Base-by-base conservation (phyloP, 2,888 invertebrate genomes). In the Temnothorax ravouxi region DNA sequence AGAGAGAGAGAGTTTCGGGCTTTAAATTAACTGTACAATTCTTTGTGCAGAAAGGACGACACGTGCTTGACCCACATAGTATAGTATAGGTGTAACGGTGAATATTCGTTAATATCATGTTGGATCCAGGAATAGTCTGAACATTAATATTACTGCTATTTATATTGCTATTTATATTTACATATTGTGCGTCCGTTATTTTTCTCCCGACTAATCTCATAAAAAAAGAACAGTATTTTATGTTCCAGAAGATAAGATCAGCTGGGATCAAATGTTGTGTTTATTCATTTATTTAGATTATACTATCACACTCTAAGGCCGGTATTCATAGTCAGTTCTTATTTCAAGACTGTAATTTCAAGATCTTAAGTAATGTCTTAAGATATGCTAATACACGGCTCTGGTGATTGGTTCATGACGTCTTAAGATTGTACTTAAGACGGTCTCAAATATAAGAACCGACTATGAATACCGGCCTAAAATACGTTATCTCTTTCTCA, bases 21-120 rank as follows among this genome's bases (percentile, higher is more conserved):
- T 77, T 44, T 44, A 77, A 69, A 77, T 77, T 56, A 69, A 69
- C 54, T 44, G 44, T 67, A 67, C 15, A 67, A 77, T 44, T 77
- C 50, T 77, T 56, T 34, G 25, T 8, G 21, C 29, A 59, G n/a
- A 44, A 29, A 44, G 29, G 29, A 6, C 34, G n/a, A 56, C n/a
- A 29, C 52, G 66, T 66, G 41, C 38, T 52, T 67, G 34, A 44
- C 54, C 56, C 5, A 34, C 44, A 50, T 18, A 8, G 47, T 34
- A 62, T 29, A 64, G 18, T 34, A 62, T 29, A 64, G 18, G 6
- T 38, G 29, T 50, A n/a, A 61, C 34, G 41, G 2, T 15, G 34
- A 47, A 69, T 66, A 76, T 67, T 54, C 18, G 21, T 77, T 25
- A 69, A 77, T 69, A 44, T 77, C 25, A 44, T 69, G 13, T 54